Evolutionary conservation across 1,140 invertebrate genomes (phyloP), one percentile per base, ranked within the genome.

Genomic region (Drosophila subpulchrella): DNA sequence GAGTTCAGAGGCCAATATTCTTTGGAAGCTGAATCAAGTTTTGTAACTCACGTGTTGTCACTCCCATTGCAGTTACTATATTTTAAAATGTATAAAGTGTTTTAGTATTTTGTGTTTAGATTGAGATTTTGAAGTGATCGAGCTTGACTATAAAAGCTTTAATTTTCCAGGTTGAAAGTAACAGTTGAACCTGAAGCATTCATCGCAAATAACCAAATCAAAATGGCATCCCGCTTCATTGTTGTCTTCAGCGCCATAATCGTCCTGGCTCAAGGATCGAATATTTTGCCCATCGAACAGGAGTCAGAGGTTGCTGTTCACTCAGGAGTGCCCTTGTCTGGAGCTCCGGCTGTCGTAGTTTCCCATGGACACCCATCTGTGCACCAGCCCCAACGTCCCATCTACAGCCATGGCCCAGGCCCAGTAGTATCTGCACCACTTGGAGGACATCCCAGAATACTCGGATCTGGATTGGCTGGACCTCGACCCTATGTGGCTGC

Each of bases 91-190:
- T 12, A 12, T 42, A 24, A 42, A 2, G 24, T 27, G 8, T 2
- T 17, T 60, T 51, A 8, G 24, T 20, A 39, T 11, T 20, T 57
- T 30, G 6, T 41, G 13, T 20, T 24, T 30, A 57, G 13, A 32
- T 39, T 10, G 7, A 13, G 24, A 27, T 20, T 11, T 2, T 6
- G 3, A 32, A n/a, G 6, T 27, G 1, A 0, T 3, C 2, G 11
- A 10, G 0, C 12, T 42, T 6, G 17, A 48, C 39, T 80, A 81
- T 81, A 81, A 65, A 81, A 61, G 53, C 34, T 3, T 8, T 13
- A 0, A 5, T 0, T 17, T 63, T 51, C 8, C 6, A 20, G 4
- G 11, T n/a, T 24, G 1, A 34, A 20, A 20, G 12, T 30, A 75
- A 66, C 72, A 81, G 65, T 81, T 57, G 12, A 34, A 17, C 8